Conservation (phyloP, 2,797 vertebrate genomes). For the Macrochelys suwanniensis region DNA sequence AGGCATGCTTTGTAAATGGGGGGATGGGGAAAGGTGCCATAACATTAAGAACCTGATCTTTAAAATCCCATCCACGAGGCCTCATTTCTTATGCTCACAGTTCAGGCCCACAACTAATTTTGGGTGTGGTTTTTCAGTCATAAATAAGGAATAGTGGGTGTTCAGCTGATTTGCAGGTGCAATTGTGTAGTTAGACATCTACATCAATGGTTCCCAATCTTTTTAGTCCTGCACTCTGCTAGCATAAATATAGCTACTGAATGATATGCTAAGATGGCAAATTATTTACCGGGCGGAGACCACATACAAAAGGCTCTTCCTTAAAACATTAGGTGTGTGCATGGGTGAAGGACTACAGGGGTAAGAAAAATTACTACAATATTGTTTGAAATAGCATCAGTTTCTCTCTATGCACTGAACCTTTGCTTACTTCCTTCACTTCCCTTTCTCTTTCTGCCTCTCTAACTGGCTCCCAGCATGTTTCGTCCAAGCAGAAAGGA, state of each 20-base stretch:
- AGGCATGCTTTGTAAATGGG: neutral
- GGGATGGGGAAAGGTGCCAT: neutral
- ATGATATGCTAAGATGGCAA: rapidly evolving
- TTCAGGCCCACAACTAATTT: rapidly evolving
- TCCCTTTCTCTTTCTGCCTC: neutral
- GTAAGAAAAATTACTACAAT: neutral
- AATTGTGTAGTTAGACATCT: neutral
- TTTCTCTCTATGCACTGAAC: neutral
- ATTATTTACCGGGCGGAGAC: neutral
- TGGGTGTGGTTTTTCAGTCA: neutral
- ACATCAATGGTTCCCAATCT: rapidly evolving
- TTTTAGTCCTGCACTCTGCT: rapidly evolving
- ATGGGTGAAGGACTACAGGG: neutral
- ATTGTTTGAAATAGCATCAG: neutral
- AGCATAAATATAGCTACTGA: neutral
- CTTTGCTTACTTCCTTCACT: neutral
- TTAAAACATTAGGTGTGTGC: neutral
- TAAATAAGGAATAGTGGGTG: neutral
- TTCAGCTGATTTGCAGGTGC: neutral
- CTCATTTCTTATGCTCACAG: rapidly evolving
- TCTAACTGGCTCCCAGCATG: rapidly evolving
- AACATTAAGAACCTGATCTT: neutral
- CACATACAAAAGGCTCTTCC: neutral
- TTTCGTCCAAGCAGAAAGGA: neutral
- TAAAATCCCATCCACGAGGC: neutral